Conservation (phyloP, 2,113 vertebrate genomes). For the Theristicus caerulescens region DNA sequence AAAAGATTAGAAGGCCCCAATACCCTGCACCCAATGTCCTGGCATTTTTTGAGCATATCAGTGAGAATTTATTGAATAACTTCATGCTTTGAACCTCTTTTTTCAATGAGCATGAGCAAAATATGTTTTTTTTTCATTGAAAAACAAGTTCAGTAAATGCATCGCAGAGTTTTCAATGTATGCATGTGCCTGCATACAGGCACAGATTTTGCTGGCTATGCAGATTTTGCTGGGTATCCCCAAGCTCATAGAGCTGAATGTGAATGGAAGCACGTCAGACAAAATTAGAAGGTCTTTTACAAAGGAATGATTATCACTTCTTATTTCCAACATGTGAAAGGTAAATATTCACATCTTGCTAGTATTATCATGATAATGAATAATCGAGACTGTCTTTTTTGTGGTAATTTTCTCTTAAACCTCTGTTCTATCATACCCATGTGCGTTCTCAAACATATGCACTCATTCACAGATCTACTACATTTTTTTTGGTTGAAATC, state of each 20-base stretch:
- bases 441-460: background rate
- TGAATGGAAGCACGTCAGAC: background rate
- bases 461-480: background rate
- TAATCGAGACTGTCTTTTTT: background rate
- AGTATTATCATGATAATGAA: background rate
- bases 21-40: background rate
- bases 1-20: background rate
- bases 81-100: background rate
- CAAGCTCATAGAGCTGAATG: background rate
- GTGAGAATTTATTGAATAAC: background rate
- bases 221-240: background rate
- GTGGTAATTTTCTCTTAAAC: background rate
- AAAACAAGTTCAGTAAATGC: background rate
- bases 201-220: background rate
- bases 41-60: background rate
- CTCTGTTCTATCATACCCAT: background rate
- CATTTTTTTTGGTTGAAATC: background rate
- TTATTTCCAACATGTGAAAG: background rate
- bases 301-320: background rate
- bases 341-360: background rate
- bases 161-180: background rate
- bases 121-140: background rate
- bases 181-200: background rate
- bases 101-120: background rate
- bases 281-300: background rate